These are phyloP conservation scores for Smittia aterrima DNA, from an alignment of 2,888 invertebrate genomes.

Conservation along the genomic window DNA sequence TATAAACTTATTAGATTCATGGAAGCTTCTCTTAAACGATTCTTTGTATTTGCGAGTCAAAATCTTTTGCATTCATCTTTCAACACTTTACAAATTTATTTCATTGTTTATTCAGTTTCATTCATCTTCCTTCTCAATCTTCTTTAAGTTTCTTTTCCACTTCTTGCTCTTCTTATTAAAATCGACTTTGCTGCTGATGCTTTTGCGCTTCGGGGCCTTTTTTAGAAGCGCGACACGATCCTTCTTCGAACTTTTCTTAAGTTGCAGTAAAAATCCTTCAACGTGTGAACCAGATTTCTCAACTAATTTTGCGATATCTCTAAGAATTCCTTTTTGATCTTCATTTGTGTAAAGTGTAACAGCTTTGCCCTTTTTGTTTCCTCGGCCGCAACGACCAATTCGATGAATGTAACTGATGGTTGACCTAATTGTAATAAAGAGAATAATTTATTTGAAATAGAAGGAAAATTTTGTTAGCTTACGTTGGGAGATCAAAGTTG, in stretches of 20 bases:
- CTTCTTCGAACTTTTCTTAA: slow-evolving; percentile 67
- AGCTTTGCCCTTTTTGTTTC: slow-evolving; percentile 83
- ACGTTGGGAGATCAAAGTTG: slow-evolving; percentile 95
- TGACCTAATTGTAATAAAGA: neutral
- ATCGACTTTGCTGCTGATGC: slow-evolving; percentile 59
- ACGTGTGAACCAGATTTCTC: slow-evolving; percentile 88
- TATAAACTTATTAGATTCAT: too few relatives aligned
- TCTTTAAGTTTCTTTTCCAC: slow-evolving; percentile 8
- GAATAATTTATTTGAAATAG: slow-evolving; percentile 82
- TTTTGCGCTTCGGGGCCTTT: slow-evolving; percentile 64
- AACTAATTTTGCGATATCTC: slow-evolving; percentile 88
- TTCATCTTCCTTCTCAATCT: neutral
- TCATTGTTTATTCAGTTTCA: too few relatives aligned
- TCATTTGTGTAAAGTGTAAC: slow-evolving; percentile 92
- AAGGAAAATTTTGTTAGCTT: too few relatives aligned
- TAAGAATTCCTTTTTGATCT: slow-evolving; percentile 74
- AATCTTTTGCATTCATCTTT: too few relatives aligned
- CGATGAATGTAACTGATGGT: slow-evolving; percentile 44
- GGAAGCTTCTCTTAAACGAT: too few relatives aligned
- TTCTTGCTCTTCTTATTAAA: neutral
- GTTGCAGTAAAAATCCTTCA: slow-evolving; percentile 82
- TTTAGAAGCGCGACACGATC: slow-evolving; percentile 59
- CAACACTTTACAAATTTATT: too few relatives aligned
- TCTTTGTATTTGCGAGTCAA: too few relatives aligned
- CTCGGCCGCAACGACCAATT: slow-evolving; percentile 86